Evolutionary conservation across 1,140 invertebrate species (phyloP).

Genomic region (Probaryconus sp.): DNA sequence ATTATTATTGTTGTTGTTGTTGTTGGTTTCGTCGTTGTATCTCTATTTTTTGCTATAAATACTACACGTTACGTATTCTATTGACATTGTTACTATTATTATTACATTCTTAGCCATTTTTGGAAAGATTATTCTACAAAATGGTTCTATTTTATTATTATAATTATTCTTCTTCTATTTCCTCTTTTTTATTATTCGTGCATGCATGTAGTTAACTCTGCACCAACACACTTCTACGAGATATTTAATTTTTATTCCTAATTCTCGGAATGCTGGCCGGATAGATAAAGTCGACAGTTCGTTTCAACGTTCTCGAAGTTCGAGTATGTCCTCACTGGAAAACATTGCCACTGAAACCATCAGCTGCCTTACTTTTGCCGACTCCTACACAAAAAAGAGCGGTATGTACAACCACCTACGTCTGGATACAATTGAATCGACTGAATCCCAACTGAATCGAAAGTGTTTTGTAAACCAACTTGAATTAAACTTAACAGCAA

Average conservation of each 20-base stretch:
- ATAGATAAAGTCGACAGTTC: conserved; percentile 97
- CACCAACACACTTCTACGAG: conserved; percentile 6
- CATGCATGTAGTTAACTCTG: conserved; percentile 53
- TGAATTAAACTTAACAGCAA: no score
- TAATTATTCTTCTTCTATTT: conserved; percentile 53
- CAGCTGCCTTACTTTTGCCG: conserved; percentile 96
- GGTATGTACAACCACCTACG: conserved; percentile 81
- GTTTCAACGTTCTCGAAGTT: conserved; percentile 96
- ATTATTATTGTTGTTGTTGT: conserved; percentile 67
- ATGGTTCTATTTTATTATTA: conserved; percentile 16
- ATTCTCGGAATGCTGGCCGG: conserved; percentile 82
- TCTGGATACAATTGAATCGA: neutral
- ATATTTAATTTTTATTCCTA: conserved; percentile 70
- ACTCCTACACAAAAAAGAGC: conserved; percentile 96
- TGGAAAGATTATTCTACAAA: conserved; percentile 52
- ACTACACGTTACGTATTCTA: conserved; percentile 61
- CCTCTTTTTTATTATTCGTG: conserved; percentile 49
- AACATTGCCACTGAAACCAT: conserved; percentile 97
- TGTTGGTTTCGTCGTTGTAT: conserved; percentile 67
- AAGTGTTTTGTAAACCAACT: conserved; percentile 13
- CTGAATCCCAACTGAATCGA: no score
- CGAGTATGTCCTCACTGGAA: conserved; percentile 97
- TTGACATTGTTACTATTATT: conserved; percentile 58
- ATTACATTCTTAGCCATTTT: conserved; percentile 54
- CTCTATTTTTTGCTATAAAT: conserved; percentile 66